Conservation (phyloP, 2,888 invertebrate species). For the Acanthoscelides obtectus region DNA sequence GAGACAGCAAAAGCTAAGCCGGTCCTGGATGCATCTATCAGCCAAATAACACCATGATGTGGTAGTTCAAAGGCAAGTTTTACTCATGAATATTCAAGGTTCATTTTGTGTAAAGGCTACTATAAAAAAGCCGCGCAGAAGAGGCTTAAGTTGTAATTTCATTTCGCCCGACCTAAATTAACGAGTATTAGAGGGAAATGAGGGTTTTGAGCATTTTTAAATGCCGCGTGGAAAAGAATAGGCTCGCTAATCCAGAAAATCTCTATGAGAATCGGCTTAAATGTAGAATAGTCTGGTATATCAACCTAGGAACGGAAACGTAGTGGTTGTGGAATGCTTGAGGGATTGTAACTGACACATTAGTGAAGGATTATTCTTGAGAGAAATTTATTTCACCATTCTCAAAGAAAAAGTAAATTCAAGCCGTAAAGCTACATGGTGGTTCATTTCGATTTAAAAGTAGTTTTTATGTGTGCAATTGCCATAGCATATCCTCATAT, state of each 20-base stretch:
- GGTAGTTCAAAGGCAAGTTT: constrained; percentile 16
- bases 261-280: background rate
- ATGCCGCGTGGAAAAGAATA: background rate
- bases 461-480: no score
- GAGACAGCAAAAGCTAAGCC: background rate
- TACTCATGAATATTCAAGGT: constrained; percentile 32
- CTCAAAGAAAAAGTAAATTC: no score
- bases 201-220: constrained; percentile 19
- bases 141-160: constrained; percentile 36
- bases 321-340: background rate
- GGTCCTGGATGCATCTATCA: constrained; percentile 19
- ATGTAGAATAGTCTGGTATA: background rate
- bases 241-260: background rate
- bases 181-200: constrained; percentile 28
- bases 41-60: background rate
- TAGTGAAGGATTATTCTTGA: no score
- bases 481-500: no score
- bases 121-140: constrained; percentile 30
- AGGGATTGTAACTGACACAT: background rate
- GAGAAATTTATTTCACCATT: no score
- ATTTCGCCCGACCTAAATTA: constrained; percentile 33
- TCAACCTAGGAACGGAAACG: background rate
- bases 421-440: no score
- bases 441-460: no score
- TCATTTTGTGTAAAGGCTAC: constrained; percentile 18